phyloP scores from a whole-genome alignment of 2,888 invertebrate genomes.

The Stenoptilia bipunctidactyla region DNA sequence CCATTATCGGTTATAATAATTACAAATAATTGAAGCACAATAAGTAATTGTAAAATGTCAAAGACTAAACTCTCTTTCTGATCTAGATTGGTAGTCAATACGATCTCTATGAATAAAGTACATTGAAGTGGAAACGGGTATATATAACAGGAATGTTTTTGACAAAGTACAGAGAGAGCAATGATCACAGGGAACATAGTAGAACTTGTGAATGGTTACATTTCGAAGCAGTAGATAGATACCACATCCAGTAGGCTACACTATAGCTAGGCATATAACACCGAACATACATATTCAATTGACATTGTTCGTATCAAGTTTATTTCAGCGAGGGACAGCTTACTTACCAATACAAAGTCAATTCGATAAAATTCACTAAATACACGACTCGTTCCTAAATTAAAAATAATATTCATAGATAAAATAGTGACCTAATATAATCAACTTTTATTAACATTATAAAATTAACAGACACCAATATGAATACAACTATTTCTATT shows the following conservation, averaged over 20 bases:
- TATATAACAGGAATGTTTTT: not conserved
- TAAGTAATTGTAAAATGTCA: not conserved
- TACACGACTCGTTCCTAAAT: not conserved
- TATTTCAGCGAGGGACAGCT: too few relatives aligned
- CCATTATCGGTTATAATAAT: not conserved
- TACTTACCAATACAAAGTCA: too few relatives aligned
- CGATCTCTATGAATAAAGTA: not conserved
- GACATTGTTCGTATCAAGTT: too few relatives aligned
- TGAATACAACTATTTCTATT: slow-evolving; percentile 34
- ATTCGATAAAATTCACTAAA: too few relatives aligned
- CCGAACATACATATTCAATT: too few relatives aligned
- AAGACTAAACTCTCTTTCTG: not conserved
- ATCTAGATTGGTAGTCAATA: not conserved
- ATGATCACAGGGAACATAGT: not conserved
- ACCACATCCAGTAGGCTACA: too few relatives aligned
- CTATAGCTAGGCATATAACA: too few relatives aligned
- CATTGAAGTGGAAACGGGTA: not conserved
- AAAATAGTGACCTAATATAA: not conserved
- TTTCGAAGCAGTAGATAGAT: too few relatives aligned
- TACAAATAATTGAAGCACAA: not conserved
- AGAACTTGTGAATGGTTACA: too few relatives aligned
- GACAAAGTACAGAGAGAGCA: not conserved
- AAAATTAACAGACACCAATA: slow-evolving; percentile 49
- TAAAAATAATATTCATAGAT: not conserved
- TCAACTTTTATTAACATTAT: not conserved